Percentiles rank a stretch among this genome's conserved stretches.
phyloP scores from a whole-genome alignment of 2,888 invertebrate species.

The Bibio marci region DNA sequence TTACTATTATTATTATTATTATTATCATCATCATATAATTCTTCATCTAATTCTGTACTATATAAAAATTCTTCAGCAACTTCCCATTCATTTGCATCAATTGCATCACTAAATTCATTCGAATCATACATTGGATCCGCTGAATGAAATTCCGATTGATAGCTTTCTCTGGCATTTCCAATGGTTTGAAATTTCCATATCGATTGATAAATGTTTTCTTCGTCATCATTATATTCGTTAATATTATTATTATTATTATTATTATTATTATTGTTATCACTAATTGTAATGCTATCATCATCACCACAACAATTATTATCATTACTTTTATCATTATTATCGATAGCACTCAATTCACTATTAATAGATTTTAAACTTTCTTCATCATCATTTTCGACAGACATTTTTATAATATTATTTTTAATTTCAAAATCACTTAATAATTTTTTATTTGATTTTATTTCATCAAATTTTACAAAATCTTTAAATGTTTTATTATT shows the following conservation, averaged over 20 bases:
- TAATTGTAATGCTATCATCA: neutral
- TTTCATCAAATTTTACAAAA: neutral
- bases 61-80: conserved; percentile 28
- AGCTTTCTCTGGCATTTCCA: conserved; percentile 19
- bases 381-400: neutral
- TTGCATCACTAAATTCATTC: conserved; percentile 1
- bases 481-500: neutral
- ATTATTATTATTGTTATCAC: neutral
- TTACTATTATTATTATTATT: neutral
- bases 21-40: neutral
- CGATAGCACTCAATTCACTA: too few species aligned
- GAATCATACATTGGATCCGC: neutral
- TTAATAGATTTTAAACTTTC: too few species aligned
- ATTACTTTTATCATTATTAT: too few species aligned
- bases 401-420: neutral
- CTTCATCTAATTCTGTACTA: conserved; percentile 12
- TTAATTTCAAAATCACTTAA: neutral
- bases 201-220: conserved; percentile 28
- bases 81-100: conserved; percentile 24
- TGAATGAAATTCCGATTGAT: conserved; percentile 8
- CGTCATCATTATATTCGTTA: conserved; percentile 8
- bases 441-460: neutral
- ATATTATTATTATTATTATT: neutral
- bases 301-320: neutral
- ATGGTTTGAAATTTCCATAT: conserved; percentile 29